Evolutionary conservation across 37 sponge, comb jelly and placozoan species (phyloP).

Genomic region (Mnemiopsis leidyi): DNA sequence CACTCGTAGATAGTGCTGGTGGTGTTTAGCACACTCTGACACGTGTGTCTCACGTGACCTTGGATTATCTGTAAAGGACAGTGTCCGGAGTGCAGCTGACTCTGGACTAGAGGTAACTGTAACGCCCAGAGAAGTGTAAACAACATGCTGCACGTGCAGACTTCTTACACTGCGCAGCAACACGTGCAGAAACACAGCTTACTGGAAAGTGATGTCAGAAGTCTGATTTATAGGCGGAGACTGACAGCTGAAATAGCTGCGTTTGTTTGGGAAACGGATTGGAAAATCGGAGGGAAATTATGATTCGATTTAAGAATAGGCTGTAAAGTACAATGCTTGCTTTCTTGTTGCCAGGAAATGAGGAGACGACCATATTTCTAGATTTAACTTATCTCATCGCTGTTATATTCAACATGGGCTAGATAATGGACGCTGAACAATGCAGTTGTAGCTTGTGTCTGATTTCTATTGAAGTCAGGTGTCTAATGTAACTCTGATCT

Average conservation of each 20-base stretch:
- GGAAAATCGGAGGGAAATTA: neutral
- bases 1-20: neutral
- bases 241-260: neutral
- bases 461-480: too few species aligned
- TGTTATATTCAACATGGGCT: too few species aligned
- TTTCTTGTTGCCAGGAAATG: too few species aligned
- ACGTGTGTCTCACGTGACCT: neutral
- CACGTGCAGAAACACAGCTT: neutral
- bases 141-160: too few species aligned
- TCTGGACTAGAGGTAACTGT: neutral
- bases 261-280: neutral
- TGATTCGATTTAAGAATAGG: too few species aligned
- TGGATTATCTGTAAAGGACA: neutral
- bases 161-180: neutral
- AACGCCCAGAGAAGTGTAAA: too few species aligned
- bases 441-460: too few species aligned
- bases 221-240: neutral
- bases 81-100: neutral
- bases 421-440: too few species aligned
- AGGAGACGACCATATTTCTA: too few species aligned
- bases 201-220: neutral
- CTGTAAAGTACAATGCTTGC: too few species aligned
- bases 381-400: too few species aligned
- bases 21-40: neutral
- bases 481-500: too few species aligned